Base-by-base conservation (phyloP, 1,140 invertebrate species). In the Hyles euphorbiae region DNA sequence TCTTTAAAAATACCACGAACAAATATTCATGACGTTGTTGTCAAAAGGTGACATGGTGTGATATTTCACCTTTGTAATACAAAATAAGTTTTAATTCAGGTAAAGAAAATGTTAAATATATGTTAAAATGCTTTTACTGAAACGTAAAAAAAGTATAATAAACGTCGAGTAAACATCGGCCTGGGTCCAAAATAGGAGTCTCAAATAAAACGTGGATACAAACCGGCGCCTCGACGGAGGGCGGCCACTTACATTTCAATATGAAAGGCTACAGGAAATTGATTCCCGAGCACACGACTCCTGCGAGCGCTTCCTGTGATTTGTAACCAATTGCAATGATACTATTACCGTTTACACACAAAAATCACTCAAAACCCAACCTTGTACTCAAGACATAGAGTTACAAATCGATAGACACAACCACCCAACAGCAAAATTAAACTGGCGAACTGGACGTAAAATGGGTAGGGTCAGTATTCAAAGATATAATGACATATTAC, bases 241-340 rank as follows among this genome's bases (percentile, higher is more conserved):
- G 68, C 61, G 56, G 10, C 65, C 67, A 74, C 70, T 72, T 57
- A 69, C 62, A 72, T 74, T 77, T 70, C 68, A 71, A 72, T 73
- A 69, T 75, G 65, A 75, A 75, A 64, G 62, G 48, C 60, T 65
- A 69, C 68, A 60, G 68, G 69, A 75, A 78, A 77, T 74, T 74
- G 70, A 68, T 77, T 72, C 58, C 65, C 58, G 70, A 70, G 74
- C 63, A 68, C 63, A 65, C 60, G 62, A 65, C 62, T 69, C 63
- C 66, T 46, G 45, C 64, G 62, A 67, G 67, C 60, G 57, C 58
- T 66, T 68, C 63, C 64, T 63, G 58, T 65, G 69, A 69, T 72
- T 74, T 74, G 67, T 67, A 66, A 64, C 65, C 59, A 73, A 64
- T 54, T 49, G 49, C 56, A 54, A 47, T 54, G 11, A 56, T 65